These are phyloP conservation scores for Dryobates pubescens DNA, from an alignment of 2,797 vertebrate species.

Conservation along the genomic window DNA sequence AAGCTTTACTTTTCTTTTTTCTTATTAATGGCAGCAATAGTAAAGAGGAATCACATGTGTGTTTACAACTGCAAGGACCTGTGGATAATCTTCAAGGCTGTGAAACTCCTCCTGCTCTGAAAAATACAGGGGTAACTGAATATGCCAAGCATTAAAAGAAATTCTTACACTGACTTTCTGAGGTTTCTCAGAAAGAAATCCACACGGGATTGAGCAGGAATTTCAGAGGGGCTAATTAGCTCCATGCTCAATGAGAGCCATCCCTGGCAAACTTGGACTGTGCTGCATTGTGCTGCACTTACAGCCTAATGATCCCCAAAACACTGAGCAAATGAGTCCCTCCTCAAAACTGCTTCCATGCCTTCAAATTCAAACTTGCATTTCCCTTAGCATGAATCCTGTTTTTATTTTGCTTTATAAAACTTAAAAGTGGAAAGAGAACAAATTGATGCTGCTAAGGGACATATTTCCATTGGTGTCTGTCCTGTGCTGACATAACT, in stretches of 20 bases:
- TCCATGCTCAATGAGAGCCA: neutral
- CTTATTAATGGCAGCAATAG: neutral
- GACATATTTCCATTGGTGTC: neutral
- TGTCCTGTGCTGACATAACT: neutral
- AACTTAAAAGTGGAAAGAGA: neutral
- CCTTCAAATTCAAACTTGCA: neutral
- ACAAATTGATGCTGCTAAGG: neutral
- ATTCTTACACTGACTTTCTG: neutral
- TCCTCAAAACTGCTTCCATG: neutral
- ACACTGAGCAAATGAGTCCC: neutral
- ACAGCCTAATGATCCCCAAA: neutral
- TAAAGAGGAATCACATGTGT: neutral
- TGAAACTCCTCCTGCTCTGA: neutral
- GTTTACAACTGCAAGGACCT: neutral
- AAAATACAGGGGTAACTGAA: neutral
- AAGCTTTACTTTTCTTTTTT: rapidly evolving
- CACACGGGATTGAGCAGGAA: neutral
- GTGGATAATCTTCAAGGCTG: neutral
- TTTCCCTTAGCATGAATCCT: neutral
- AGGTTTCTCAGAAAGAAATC: neutral
- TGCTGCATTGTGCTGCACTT: neutral
- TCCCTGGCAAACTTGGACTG: neutral
- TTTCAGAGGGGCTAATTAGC: slow-evolving; percentile 47
- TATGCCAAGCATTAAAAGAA: neutral
- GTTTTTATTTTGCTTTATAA: neutral